Conservation (phyloP, 2,888 invertebrate species). For the Byasa hedistus region DNA sequence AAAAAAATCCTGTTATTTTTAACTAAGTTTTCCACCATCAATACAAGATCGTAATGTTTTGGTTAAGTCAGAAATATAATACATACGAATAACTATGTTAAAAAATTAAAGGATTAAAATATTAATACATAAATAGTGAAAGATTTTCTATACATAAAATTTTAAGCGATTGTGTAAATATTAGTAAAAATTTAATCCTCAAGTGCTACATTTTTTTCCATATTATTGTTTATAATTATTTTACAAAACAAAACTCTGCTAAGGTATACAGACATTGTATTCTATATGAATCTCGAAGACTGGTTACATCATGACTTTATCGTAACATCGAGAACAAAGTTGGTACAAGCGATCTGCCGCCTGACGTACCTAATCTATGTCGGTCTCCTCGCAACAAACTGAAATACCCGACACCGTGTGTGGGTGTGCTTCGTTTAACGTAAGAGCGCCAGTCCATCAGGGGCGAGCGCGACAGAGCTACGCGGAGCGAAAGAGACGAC, state of each 20-base stretch:
- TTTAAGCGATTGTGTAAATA: no score
- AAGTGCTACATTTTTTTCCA: no score
- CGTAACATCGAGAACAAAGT: slow-evolving; percentile 29
- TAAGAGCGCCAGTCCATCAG: slow-evolving; percentile 78
- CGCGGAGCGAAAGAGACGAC: slow-evolving; percentile 53
- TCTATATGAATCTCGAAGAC: slow-evolving; percentile 7
- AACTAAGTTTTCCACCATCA: no score
- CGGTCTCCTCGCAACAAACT: slow-evolving; percentile 68
- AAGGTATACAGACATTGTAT: not conserved
- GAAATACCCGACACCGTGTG: slow-evolving; percentile 78
- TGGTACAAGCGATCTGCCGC: slow-evolving; percentile 47
- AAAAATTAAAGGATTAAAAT: no score
- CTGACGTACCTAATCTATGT: slow-evolving; percentile 77
- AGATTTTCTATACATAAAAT: no score
- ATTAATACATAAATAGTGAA: no score
- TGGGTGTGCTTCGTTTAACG: slow-evolving; percentile 80
- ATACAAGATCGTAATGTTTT: no score
- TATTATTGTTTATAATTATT: no score
- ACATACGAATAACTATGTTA: no score
- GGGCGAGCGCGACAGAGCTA: slow-evolving; percentile 59
- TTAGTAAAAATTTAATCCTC: no score
- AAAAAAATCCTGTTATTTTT: no score
- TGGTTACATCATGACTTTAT: slow-evolving; percentile 18
- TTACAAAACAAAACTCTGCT: not conserved
- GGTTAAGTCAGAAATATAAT: no score